Percentiles rank a stretch among this genome's conserved stretches.
Conservation (phyloP, 2,888 invertebrate genomes). For the Polymixis lichenea region DNA sequence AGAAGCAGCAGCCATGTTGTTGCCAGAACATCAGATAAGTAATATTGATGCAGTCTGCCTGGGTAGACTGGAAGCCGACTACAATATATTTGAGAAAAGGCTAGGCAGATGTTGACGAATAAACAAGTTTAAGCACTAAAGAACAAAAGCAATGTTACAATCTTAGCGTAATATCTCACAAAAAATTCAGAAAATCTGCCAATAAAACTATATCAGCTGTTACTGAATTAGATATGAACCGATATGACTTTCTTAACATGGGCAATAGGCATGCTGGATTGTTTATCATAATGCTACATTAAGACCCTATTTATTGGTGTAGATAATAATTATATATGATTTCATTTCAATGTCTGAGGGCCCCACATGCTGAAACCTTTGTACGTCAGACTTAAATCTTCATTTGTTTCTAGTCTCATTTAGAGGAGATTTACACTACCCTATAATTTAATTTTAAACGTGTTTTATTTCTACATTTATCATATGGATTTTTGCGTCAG, state of each 20-base stretch:
- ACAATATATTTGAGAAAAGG: too few species aligned
- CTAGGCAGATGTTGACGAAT: not conserved
- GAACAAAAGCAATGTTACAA: not conserved
- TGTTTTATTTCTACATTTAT: not conserved
- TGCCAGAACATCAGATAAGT: not conserved
- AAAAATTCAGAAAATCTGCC: not conserved
- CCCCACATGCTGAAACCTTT: not conserved
- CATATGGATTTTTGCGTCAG: not conserved
- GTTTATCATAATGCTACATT: slow-evolving; percentile 11
- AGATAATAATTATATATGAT: slow-evolving; percentile 9
- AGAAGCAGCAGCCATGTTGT: not conserved
- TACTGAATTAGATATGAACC: not conserved
- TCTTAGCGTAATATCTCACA: not conserved
- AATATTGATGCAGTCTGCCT: not conserved
- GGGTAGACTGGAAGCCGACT: not conserved
- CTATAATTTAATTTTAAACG: not conserved
- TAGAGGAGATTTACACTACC: not conserved
- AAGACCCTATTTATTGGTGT: slow-evolving; percentile 17
- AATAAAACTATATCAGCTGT: slow-evolving; percentile 31
- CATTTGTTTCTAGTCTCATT: not conserved
- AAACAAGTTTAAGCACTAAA: not conserved
- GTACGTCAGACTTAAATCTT: not conserved
- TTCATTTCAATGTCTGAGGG: not conserved
- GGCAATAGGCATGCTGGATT: slow-evolving; percentile 1
- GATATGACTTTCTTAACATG: not conserved